These are phyloP conservation scores for Boloria euphrosyne DNA, from an alignment of 2,888 invertebrate species.

Conservation along the genomic window DNA sequence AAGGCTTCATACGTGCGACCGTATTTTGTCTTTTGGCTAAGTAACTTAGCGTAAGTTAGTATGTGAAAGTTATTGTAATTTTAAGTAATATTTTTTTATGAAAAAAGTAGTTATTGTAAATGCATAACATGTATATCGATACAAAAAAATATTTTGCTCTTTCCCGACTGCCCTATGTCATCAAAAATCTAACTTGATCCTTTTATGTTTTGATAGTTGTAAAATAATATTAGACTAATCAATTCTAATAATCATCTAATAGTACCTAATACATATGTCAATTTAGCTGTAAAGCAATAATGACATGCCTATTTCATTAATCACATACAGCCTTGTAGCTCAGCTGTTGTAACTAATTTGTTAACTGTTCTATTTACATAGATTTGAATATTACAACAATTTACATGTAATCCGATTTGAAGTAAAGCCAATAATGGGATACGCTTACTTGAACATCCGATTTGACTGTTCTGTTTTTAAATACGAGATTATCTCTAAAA, in stretches of 20 bases:
- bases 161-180: too few species aligned
- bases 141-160: too few species aligned
- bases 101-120: too few species aligned
- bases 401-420: slow-evolving; percentile 11
- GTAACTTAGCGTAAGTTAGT: too few species aligned
- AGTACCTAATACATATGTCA: neutral
- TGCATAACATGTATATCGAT: too few species aligned
- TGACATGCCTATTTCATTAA: slow-evolving; percentile 13
- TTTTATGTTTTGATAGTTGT: too few species aligned
- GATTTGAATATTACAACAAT: slow-evolving; percentile 24
- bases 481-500: neutral
- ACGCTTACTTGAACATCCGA: slow-evolving; percentile 9
- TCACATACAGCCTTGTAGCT: slow-evolving; percentile 9
- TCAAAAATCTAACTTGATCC: too few species aligned
- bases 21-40: too few species aligned
- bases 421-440: slow-evolving; percentile 5
- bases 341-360: slow-evolving; percentile 26
- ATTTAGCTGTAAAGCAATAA: slow-evolving; percentile 5
- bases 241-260: neutral
- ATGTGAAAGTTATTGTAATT: too few species aligned
- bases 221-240: neutral
- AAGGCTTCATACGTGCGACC: too few species aligned
- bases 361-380: slow-evolving; percentile 26
- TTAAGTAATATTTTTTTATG: too few species aligned
- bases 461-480: neutral